Conservation (phyloP, 2,113 vertebrate species). For the Riparia riparia region DNA sequence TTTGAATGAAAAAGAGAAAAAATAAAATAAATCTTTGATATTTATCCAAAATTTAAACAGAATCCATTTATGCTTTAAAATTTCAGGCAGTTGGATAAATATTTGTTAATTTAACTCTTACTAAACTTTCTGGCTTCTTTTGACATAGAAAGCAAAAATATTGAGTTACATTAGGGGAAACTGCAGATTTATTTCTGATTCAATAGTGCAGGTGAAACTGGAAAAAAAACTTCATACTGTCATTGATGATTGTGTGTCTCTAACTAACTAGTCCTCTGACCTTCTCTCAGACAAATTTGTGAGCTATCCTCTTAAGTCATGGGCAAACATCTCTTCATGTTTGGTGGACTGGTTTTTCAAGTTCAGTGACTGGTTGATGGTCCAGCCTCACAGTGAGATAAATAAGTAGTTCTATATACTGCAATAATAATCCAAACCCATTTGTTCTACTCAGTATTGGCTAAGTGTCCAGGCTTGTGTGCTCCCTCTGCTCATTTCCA, state of each 20-base stretch:
- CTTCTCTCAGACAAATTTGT: background rate
- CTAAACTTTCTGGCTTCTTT: background rate
- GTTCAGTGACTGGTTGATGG: background rate
- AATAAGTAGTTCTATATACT: background rate
- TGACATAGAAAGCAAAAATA: background rate
- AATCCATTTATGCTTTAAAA: background rate
- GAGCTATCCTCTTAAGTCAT: background rate
- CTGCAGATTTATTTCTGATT: background rate
- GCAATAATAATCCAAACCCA: background rate
- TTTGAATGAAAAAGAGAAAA: background rate
- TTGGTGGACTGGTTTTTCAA: background rate
- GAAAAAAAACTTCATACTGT: background rate
- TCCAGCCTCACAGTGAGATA: background rate
- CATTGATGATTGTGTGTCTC: background rate
- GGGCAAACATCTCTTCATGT: accelerated
- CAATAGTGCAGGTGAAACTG: background rate
- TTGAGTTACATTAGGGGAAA: background rate
- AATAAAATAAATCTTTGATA: background rate
- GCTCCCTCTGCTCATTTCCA: background rate
- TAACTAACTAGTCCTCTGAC: background rate
- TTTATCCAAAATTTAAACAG: background rate
- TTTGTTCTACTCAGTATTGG: background rate
- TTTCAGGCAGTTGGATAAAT: background rate
- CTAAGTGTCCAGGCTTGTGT: background rate
- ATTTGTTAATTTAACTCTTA: background rate